Evolutionary conservation across 2,888 invertebrate genomes (phyloP), one percentile per base, ranked within the genome.

Genomic region (Troides aeacus): DNA sequence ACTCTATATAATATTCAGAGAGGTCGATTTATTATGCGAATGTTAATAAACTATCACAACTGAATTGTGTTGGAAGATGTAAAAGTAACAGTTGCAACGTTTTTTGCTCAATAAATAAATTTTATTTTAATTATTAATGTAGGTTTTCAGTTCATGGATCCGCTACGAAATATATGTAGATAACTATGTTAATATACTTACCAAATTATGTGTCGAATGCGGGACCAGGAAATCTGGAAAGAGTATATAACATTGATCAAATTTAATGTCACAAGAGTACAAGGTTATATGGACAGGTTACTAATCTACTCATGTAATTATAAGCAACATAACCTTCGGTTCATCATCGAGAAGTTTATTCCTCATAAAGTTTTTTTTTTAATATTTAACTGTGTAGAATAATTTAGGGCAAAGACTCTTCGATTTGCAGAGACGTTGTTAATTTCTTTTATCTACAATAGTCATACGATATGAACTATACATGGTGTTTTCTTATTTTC

Each of bases 181-280:
- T 56, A 53, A 24, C 56, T 62, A 42, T 66, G 59, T 53, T 36
- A 66, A 65, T 39, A 63, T 56, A 60, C 70, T 70, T 70, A 67
- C 70, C 70, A 57, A 67, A 70, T 64, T 36, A 66, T 70, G 60
- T 70, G 24, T 24, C 56, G 46, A 70, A 64, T 57, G 46, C 42
- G 67, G 63, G 70, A 67, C 66, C 70, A 64, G 70, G 70, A 67
- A 67, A 70, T 67, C 70, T 70, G 70, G n/a, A 70, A 70, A 70
- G 64, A 66, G 64, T 36, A 65, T 56, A 56, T 36, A 23, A 46
- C 8, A 57, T 67, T 24, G 0, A 53, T 66, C 66, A 66, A 30
- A 66, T 62, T 70, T 24, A 70, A 67, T 70, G 46, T 70, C 67
- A 66, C 50, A 63, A 61, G 30, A 21, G 60, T 53, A n/a, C 67